A percentile compares a stretch with the other conserved stretches of the same genome.
Evolutionary conservation across 2,888 invertebrate species (phyloP).

Genomic region (Amblyteles armatorius): DNA sequence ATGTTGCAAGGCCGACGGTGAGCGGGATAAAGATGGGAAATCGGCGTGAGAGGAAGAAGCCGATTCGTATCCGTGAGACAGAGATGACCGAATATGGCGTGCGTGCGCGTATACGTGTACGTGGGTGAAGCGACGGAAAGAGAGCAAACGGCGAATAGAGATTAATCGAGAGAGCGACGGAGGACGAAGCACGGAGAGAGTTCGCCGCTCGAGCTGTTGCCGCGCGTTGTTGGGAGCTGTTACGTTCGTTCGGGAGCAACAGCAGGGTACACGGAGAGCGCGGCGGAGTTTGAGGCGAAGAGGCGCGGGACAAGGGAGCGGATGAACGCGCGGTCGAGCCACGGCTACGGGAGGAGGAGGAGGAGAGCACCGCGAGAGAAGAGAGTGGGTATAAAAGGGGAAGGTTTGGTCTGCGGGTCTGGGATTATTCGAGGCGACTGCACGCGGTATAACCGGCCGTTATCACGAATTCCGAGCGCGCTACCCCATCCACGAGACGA

Average conservation of each 20-base stretch:
- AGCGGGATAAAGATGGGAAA: conserved; percentile 22
- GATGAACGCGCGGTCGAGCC: conserved; percentile 22
- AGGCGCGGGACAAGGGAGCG: conserved; percentile 42
- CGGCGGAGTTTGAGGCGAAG: conserved; percentile 36
- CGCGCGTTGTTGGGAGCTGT: conserved; percentile 61
- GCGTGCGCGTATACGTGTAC: neutral
- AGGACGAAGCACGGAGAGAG: conserved; percentile 8
- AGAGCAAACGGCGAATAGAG: conserved; percentile 34
- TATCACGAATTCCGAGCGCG: conserved; percentile 66
- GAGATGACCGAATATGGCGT: neutral
- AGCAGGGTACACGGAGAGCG: conserved; percentile 19
- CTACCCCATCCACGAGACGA: conserved; percentile 56
- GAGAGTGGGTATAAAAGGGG: conserved; percentile 32
- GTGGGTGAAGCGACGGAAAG: neutral
- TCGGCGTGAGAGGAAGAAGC: conserved; percentile 9
- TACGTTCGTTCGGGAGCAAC: conserved; percentile 52
- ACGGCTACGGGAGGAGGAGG: conserved; percentile 3
- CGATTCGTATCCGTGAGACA: conserved; percentile 27
- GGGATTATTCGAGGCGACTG: conserved; percentile 67
- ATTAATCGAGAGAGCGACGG: conserved; percentile 29
- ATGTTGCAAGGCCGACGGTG: conserved; percentile 1
- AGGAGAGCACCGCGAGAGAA: conserved; percentile 10
- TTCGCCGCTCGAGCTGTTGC: conserved; percentile 44
- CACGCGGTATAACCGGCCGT: conserved; percentile 66
- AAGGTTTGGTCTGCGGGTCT: conserved; percentile 62